These are phyloP conservation scores for Caenorhabditis sulstoni DNA, from an alignment of 2,888 invertebrate genomes.

Conservation along the genomic window DNA sequence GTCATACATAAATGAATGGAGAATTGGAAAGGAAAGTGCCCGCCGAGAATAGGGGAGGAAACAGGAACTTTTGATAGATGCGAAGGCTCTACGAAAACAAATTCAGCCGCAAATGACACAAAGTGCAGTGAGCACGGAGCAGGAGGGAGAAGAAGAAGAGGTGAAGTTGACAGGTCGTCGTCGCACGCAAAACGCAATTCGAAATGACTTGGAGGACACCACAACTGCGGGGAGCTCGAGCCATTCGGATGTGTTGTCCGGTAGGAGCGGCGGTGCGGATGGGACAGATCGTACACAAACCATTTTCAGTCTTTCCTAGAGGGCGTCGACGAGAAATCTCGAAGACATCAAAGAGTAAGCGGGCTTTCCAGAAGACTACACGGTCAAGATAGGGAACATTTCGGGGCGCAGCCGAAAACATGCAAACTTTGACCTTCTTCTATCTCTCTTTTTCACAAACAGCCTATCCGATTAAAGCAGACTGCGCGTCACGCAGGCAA, in stretches of 20 bases:
- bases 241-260: too few relatives aligned
- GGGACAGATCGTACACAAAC: too few relatives aligned
- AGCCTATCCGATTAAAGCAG: slow-evolving; percentile 29
- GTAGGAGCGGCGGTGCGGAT: too few relatives aligned
- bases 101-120: slow-evolving; percentile 25
- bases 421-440: slow-evolving; percentile 27
- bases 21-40: not conserved
- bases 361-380: too few relatives aligned
- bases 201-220: not conserved
- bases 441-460: not conserved
- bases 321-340: not conserved
- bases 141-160: not conserved
- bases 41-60: not conserved
- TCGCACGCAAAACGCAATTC: not conserved
- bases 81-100: not conserved
- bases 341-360: too few relatives aligned
- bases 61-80: not conserved
- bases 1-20: slow-evolving; percentile 1
- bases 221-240: not conserved
- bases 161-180: slow-evolving; percentile 19
- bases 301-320: not conserved
- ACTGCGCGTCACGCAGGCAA: not conserved
- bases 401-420: not conserved
- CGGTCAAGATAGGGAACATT: not conserved
- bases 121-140: slow-evolving; percentile 7